These are phyloP conservation scores for Clangula hyemalis DNA, from an alignment of 2,797 vertebrate genomes.

Conservation along the genomic window DNA sequence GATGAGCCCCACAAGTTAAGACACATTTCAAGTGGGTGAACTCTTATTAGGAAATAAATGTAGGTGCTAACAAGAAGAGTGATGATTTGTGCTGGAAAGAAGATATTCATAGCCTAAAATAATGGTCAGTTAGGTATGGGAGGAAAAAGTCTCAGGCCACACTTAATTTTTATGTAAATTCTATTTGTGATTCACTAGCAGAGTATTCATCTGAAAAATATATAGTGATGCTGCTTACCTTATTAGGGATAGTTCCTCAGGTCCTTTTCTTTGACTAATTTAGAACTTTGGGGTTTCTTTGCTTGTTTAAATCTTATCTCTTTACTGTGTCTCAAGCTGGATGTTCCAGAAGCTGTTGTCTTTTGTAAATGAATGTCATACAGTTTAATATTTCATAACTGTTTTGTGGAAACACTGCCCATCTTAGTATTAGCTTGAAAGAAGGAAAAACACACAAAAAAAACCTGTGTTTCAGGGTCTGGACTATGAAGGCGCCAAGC, in stretches of 20 bases:
- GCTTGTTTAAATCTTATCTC: not conserved
- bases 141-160: not conserved
- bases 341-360: not conserved
- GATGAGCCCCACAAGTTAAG: not conserved
- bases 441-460: not conserved
- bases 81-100: not conserved
- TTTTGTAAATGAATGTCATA: not conserved
- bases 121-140: not conserved
- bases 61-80: not conserved
- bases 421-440: not conserved
- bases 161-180: not conserved
- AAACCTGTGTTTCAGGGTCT: constrained; percentile 78
- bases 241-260: not conserved
- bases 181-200: not conserved
- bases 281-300: not conserved
- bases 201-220: not conserved
- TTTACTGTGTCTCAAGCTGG: not conserved
- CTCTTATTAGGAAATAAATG: not conserved
- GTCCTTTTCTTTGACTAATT: not conserved
- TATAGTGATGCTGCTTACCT: not conserved
- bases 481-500: constrained; percentile 80
- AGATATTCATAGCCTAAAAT: not conserved
- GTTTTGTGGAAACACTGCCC: not conserved
- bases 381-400: not conserved
- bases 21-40: not conserved